Percentiles rank a stretch among this genome's conserved stretches.
phyloP scores from a whole-genome alignment of 92 coral and sea anemone species.

The Meandrina meandrites region DNA sequence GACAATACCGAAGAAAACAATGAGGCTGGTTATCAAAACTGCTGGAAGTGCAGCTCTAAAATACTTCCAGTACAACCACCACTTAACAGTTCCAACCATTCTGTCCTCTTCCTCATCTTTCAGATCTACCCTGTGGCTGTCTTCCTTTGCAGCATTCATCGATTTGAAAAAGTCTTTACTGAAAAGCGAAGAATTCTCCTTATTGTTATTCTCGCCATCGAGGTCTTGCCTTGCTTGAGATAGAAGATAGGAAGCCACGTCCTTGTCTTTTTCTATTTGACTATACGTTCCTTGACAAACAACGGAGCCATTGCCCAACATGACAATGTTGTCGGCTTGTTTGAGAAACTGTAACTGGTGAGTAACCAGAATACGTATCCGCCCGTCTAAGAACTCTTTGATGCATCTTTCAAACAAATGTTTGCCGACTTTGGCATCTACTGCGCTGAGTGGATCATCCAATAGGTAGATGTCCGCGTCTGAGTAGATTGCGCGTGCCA shows the following conservation, averaged over 20 bases:
- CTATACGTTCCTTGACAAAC: constrained; percentile 1
- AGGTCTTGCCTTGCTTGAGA: not conserved
- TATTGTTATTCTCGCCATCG: not conserved
- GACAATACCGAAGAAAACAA: not conserved
- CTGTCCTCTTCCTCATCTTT: constrained; percentile 22
- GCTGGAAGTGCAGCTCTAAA: constrained; percentile 26
- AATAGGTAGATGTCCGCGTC: constrained; percentile 48
- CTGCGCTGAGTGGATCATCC: constrained; percentile 56
- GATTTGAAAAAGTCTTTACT: not conserved
- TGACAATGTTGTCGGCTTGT: constrained; percentile 11
- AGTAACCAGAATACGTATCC: constrained; percentile 39
- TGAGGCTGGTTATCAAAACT: not conserved
- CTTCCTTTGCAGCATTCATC: not conserved
- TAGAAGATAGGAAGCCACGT: not conserved
- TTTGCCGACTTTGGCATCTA: constrained; percentile 51
- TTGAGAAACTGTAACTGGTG: constrained; percentile 31
- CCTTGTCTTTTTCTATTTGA: not conserved
- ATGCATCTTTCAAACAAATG: constrained; percentile 41
- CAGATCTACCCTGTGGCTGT: constrained; percentile 8
- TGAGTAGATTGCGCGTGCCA: constrained; percentile 45
- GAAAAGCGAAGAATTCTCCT: not conserved
- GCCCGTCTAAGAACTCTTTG: constrained; percentile 17
- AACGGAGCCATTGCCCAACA: constrained; percentile 23
- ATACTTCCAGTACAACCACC: constrained; percentile 32
- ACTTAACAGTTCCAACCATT: constrained; percentile 29